Base-by-base conservation (phyloP, 2,888 invertebrate species). In the Griposia aprilina region DNA sequence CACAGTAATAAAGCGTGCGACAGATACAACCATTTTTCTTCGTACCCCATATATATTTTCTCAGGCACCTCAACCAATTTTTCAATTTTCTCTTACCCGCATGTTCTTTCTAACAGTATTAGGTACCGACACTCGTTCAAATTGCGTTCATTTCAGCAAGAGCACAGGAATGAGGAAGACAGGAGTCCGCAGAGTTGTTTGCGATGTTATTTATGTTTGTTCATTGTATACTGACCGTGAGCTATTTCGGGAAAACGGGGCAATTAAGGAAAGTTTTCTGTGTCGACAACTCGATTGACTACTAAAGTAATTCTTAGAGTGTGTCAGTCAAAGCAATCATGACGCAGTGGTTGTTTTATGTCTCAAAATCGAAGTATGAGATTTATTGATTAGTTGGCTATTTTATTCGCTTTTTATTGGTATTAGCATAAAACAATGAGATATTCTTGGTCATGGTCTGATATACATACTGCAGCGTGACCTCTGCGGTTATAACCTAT, bases 261-360 rank as follows among this genome's bases (percentile, higher is more conserved):
- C 71, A 83, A 85, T 83, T 60, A 76, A 69, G 76, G 55, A 83
- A 83, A 83, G 60, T 84, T 84, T 78, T 73, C 57, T 69, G 30
- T 60, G 20, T 72, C n/a, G 52, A 41, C 36, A 45, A 65, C 41
- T 36, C 60, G 23, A 76, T 65, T 52, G 63, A 81, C 50, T 82
- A 23, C 30, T 72, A n/a, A 36, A 76, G n/a, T 23, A 68, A 66
- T 74, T 57, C 50, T 60, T 60, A 5, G 65, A 59, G 57, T 17
- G 48, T 23, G 20, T 83, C 60, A 57, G 41, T 62, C 57, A 45
- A 2, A 13, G 15, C 23, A 30, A 15, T 36, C 0, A 69, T 20
- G 66, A 41, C 20, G 23, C 15, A 60, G 26, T 26, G 17, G 6
- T 36, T n/a, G 20, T 59, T 17, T 20, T 48, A 3, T 50, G 5